These are phyloP conservation scores for Amniataba percoides DNA, from an alignment of 2,797 vertebrate species.

Conservation along the genomic window DNA sequence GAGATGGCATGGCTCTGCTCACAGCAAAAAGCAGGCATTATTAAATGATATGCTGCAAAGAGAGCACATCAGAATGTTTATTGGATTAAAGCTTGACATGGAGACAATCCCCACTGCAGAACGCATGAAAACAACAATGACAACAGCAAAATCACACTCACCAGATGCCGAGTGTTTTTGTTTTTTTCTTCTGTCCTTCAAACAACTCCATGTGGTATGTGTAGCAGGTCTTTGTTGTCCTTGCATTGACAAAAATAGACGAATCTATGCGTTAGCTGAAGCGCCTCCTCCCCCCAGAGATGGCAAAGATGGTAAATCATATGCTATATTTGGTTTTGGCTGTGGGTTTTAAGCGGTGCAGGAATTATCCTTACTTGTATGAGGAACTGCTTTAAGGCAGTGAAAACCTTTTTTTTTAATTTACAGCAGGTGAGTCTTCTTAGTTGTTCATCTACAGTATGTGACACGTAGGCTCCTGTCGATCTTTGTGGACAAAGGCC, in stretches of 20 bases:
- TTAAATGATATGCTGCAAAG: slow-evolving; percentile 75
- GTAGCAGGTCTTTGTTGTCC: slow-evolving; percentile 63
- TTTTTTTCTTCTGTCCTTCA: slow-evolving; percentile 55
- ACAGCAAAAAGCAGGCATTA: slow-evolving; percentile 71
- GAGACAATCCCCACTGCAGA: slow-evolving; percentile 77
- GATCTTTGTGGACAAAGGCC: slow-evolving; percentile 70
- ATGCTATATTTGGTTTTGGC: slow-evolving; percentile 73
- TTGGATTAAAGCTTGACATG: slow-evolving; percentile 84
- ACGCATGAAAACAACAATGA: slow-evolving; percentile 80
- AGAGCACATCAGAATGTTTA: slow-evolving; percentile 81
- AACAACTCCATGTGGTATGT: slow-evolving; percentile 61
- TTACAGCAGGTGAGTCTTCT: slow-evolving; percentile 70
- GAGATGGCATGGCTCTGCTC: slow-evolving; percentile 66
- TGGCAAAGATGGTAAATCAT: slow-evolving; percentile 69
- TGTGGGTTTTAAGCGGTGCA: slow-evolving; percentile 66
- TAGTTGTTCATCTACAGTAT: slow-evolving; percentile 62
- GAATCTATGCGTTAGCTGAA: slow-evolving; percentile 58
- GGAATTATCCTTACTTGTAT: slow-evolving; percentile 68
- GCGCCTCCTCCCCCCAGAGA: slow-evolving; percentile 38
- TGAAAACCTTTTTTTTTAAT: slow-evolving; percentile 44
- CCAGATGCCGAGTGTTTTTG: slow-evolving; percentile 56
- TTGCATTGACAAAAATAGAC: slow-evolving; percentile 62
- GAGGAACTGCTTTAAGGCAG: slow-evolving; percentile 59
- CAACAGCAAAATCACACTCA: slow-evolving; percentile 67
- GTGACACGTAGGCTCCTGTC: slow-evolving; percentile 55